These are phyloP conservation scores for Ophion obscuratus DNA, from an alignment of 2,888 invertebrate genomes.

Conservation along the genomic window DNA sequence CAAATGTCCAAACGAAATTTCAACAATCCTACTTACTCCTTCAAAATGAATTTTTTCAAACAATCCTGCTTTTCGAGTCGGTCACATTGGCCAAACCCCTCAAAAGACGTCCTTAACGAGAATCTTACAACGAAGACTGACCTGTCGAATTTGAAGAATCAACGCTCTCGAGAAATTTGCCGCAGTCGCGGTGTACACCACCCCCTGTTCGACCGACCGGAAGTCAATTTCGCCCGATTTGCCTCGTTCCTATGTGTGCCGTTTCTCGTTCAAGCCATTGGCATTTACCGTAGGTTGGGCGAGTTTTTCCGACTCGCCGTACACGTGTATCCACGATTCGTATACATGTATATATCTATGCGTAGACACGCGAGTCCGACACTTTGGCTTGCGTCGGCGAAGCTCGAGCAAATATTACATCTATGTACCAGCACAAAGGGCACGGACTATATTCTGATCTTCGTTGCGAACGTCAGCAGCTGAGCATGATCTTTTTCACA, in stretches of 20 bases:
- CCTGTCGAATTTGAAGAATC: slow-evolving; percentile 55
- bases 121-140: slow-evolving; percentile 22
- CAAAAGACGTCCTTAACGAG: neutral
- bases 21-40: too few relatives aligned
- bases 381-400: neutral
- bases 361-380: neutral
- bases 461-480: neutral
- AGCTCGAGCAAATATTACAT: slow-evolving; percentile 1
- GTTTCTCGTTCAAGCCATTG: slow-evolving; percentile 54
- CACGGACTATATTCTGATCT: slow-evolving; percentile 1
- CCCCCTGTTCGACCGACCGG: slow-evolving; percentile 43
- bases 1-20: too few relatives aligned
- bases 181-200: slow-evolving; percentile 39
- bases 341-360: slow-evolving; percentile 14
- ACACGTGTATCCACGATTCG: slow-evolving; percentile 6
- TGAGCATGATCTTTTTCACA: too few relatives aligned
- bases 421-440: neutral
- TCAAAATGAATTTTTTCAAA: too few relatives aligned
- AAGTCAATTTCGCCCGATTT: slow-evolving; percentile 27
- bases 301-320: slow-evolving; percentile 22
- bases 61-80: neutral
- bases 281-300: slow-evolving; percentile 33
- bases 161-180: slow-evolving; percentile 46
- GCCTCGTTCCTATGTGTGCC: neutral
- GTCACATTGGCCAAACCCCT: too few relatives aligned